Base-by-base conservation (phyloP, 2,797 vertebrate genomes). In the Varecia variegata region DNA sequence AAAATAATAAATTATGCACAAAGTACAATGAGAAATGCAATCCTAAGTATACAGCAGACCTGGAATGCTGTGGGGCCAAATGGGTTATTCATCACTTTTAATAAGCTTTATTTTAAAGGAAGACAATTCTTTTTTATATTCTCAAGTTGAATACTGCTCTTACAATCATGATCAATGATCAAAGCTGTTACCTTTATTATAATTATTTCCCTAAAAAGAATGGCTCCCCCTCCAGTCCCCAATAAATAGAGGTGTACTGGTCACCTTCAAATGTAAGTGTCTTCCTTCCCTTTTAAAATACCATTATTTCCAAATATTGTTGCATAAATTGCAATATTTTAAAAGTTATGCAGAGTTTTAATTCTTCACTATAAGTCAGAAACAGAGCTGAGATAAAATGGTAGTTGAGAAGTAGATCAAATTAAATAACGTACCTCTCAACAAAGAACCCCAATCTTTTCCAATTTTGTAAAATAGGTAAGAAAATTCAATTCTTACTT, bases 401-500 rank as follows among this genome's bases (percentile, higher is more conserved):
- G 25, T 13, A 82, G 71, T 56, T 96, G 94, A 96, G 86, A 97
- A 97, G 92, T 23, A 90, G 88, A 83, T 90, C 81, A 93, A 70
- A 81, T 83, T 45, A 92, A 92, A 81, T 93, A 94, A 96, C 30
- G 3, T 93, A 95, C 71, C 67, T 94, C 92, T 93, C 88, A 97
- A 97, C 92, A 89, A 92, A 97, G 77, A 97, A 93, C 73, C 96
- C 88, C 68, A 86, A 32, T 88, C 71, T 95, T 96, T 96, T 77
- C 80, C 92, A 95, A 86, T 93, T 96, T 96, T 97, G 82, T 95
- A 97, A 98, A 95, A 71, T 58, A 97, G 90, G 54, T 79, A 97
- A 97, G 93, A 97, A 96, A 94, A 95, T 95, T 71, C 50, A 98
- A 97, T 88, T 93, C 99, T 99, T 98, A 99, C 99, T 99, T 99